Conservation (phyloP, 2,113 vertebrate genomes). For the Spilogale gracilis region DNA sequence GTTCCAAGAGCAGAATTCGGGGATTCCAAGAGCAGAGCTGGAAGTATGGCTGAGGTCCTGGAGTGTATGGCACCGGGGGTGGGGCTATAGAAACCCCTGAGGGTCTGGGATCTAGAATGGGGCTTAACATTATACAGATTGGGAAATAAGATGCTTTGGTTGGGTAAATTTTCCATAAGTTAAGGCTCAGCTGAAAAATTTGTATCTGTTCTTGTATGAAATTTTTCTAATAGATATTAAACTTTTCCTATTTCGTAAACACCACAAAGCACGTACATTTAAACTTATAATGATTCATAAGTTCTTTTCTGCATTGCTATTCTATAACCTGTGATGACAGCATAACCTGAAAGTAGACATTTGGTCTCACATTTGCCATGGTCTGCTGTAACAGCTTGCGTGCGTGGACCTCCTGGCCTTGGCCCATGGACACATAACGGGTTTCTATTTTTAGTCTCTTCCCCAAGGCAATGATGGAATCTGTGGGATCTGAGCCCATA, state of each 20-base stretch:
- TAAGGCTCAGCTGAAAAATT: neutral
- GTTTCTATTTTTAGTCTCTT: constrained; percentile 94
- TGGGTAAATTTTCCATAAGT: neutral
- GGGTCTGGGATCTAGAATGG: neutral
- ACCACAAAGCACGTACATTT: neutral
- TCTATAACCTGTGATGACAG: neutral
- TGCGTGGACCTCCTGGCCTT: constrained; percentile 95
- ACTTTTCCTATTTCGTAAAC: neutral
- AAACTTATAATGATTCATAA: neutral
- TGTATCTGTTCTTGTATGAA: neutral
- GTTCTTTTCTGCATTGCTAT: neutral
- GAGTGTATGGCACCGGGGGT: neutral
- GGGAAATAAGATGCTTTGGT: neutral
- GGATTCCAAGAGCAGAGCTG: neutral
- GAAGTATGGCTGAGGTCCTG: neutral
- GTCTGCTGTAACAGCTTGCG: constrained; percentile 95
- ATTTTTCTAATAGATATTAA: neutral
- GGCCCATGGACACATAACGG: constrained; percentile 96
- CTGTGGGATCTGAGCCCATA: constrained; percentile 97
- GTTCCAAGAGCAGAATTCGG: neutral
- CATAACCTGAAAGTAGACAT: neutral
- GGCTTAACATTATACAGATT: neutral
- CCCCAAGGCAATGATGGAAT: constrained; percentile 95
- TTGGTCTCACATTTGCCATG: constrained; percentile 93
- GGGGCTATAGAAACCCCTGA: neutral